phyloP scores from a whole-genome alignment of 2,888 invertebrate species.

The Celastrina argiolus region DNA sequence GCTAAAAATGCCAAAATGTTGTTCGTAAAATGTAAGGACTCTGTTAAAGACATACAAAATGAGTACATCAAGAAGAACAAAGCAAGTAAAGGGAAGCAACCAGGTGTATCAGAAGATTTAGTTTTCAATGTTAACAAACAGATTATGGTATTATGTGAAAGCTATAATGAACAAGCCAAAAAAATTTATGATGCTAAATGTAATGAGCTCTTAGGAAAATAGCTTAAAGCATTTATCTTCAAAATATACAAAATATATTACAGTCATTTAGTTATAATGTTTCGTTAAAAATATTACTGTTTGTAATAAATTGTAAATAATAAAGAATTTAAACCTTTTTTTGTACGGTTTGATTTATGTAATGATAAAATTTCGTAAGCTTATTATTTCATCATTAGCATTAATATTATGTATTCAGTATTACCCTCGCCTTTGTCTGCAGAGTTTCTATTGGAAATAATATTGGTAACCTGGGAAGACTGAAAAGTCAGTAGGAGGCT shows the following conservation, averaged over 20 bases:
- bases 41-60: constrained; percentile 86
- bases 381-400: no score
- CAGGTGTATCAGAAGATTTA: constrained; percentile 84
- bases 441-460: no score
- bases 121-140: constrained; percentile 82
- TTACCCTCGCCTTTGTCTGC: no score
- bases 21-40: constrained; percentile 87
- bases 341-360: no score
- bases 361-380: no score
- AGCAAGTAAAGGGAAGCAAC: constrained; percentile 62
- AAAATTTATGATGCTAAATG: constrained; percentile 80
- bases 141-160: constrained; percentile 82
- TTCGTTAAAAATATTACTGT: not conserved
- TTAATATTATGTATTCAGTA: no score
- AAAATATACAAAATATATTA: not conserved
- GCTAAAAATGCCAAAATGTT: constrained; percentile 91
- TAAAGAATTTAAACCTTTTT: no score
- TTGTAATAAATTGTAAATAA: not conserved
- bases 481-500: no score
- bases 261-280: not conserved
- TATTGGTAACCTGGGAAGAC: no score
- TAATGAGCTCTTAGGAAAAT: constrained; percentile 84
- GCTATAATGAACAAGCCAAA: constrained; percentile 74
- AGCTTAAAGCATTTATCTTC: constrained; percentile 29
- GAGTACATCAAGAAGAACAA: constrained; percentile 84